Conservation (phyloP, 2,888 invertebrate genomes). For the Pardosa pseudoannulata region DNA sequence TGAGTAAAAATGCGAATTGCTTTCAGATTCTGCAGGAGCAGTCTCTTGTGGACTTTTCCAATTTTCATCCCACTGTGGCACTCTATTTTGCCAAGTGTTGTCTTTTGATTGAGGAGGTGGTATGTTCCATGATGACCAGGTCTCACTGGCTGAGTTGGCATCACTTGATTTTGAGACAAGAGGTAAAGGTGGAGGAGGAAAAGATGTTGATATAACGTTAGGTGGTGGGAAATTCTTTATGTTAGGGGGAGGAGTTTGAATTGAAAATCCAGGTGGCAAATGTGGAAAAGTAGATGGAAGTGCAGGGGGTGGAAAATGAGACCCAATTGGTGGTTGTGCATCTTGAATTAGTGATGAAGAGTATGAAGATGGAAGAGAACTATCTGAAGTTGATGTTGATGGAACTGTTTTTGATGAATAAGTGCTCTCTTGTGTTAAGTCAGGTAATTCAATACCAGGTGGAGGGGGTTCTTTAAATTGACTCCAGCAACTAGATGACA, state of each 20-base stretch:
- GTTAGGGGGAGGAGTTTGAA: constrained; percentile 44
- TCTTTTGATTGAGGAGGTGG: constrained; percentile 15
- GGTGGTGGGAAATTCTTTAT: constrained; percentile 27
- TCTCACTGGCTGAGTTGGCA: constrained; percentile 9
- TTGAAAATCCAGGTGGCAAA: constrained; percentile 42
- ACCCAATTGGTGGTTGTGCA: not conserved
- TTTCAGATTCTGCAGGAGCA: not conserved
- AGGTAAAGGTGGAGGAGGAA: constrained; percentile 40
- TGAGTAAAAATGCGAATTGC: constrained; percentile 5
- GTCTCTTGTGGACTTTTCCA: not conserved
- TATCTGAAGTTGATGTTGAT: not conserved
- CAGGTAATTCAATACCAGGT: constrained; percentile 50
- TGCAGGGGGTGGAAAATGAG: constrained; percentile 27
- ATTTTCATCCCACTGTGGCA: constrained; percentile 22
- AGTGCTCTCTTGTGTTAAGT: not conserved
- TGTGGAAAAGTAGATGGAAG: constrained; percentile 33
- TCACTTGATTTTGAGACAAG: constrained; percentile 15
- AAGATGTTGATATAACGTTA: constrained; percentile 23
- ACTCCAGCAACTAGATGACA: constrained; percentile 28
- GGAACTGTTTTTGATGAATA: not conserved
- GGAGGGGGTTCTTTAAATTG: constrained; percentile 52
- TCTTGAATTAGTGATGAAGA: constrained; percentile 22
- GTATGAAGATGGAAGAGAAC: not conserved
- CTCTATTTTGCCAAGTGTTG: constrained; percentile 17
- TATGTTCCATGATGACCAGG: constrained; percentile 21